These are phyloP conservation scores for Periophthalmodon schlosseri DNA, from an alignment of 2,113 vertebrate species.

Conservation along the genomic window DNA sequence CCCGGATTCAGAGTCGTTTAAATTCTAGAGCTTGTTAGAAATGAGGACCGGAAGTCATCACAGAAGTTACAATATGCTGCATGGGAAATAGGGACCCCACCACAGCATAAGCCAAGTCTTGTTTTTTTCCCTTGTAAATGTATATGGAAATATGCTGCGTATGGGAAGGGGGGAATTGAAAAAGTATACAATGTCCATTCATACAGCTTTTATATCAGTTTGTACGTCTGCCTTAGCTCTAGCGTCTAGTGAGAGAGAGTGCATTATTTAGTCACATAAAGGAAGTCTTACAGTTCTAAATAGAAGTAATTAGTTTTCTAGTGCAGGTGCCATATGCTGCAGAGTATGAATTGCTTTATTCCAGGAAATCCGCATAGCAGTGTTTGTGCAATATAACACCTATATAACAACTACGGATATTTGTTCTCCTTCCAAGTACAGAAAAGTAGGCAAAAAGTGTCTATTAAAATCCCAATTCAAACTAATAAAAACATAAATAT, in stretches of 20 bases:
- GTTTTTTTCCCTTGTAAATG: neutral
- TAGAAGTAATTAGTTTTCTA: neutral
- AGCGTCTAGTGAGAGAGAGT: neutral
- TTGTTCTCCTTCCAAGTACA: neutral
- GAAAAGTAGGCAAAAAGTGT: neutral
- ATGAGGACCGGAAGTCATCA: constrained; percentile 33
- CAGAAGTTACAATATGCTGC: constrained; percentile 10
- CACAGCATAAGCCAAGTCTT: neutral
- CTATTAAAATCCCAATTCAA: no score
- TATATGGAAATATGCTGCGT: neutral
- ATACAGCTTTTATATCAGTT: neutral
- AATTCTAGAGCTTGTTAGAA: constrained; percentile 42
- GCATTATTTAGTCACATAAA: neutral
- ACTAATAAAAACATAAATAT: no score
- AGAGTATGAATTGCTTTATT: neutral
- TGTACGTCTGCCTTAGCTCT: neutral
- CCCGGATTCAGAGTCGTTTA: constrained; percentile 31
- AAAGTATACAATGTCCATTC: neutral
- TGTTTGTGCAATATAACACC: neutral
- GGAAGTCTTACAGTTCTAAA: neutral
- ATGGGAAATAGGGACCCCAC: constrained; percentile 15
- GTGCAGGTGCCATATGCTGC: neutral
- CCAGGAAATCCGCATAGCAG: neutral
- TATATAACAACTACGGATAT: neutral
- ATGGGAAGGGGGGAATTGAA: neutral